Base-by-base conservation (phyloP, 2,888 invertebrate genomes). In the Prostheceraeus crozeri region DNA sequence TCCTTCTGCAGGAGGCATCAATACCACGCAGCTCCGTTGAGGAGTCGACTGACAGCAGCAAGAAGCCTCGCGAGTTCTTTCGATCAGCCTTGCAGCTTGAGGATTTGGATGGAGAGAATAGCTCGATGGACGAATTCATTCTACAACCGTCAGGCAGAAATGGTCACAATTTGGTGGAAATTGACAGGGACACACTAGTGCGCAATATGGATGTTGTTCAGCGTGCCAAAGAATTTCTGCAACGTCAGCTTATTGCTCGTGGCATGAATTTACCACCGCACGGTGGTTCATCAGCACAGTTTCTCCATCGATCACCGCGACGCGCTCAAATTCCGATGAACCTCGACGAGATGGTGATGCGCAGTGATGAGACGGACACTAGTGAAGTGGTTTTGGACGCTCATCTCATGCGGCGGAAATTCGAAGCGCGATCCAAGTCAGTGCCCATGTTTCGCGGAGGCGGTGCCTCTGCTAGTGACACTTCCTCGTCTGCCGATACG, bases 191-290 rank as follows among this genome's bases (percentile, higher is more conserved):
- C 6, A 6, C 4, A 48, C 6, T 21, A 28, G 48, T 6, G 4
- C 48, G 23, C 23, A 10, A 48, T 14, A 30, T 28, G 23, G 48
- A 55, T 23, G 52, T 46, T 4, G 25, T 55, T n/a, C 35, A 35
- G n/a, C 16, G 55, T 6, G 55, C 55, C 14, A 55, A 55, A 46
- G 53, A 55, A 19, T 55, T 55, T 23, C 21, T 55, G 3, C 52
- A 36, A 3, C 28, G 33, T 16, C 36, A 36, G 36, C 16, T 36
- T 16, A 23, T 23, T 23, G 36, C 19, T 16, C 36, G 36, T 23
- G 36, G 36, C 36, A n/a, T n/a, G n/a, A n/a, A n/a, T n/a, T n/a
- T n/a, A n/a, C n/a, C n/a, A n/a, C n/a, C n/a, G n/a, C n/a, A n/a
- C n/a, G n/a, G n/a, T n/a, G n/a, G n/a, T n/a, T n/a, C n/a, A n/a